A percentile compares a stretch with the other conserved stretches of the same genome.
These are phyloP conservation scores for Ctenopoma multispine DNA, from an alignment of 2,797 vertebrate genomes.

Conservation along the genomic window DNA sequence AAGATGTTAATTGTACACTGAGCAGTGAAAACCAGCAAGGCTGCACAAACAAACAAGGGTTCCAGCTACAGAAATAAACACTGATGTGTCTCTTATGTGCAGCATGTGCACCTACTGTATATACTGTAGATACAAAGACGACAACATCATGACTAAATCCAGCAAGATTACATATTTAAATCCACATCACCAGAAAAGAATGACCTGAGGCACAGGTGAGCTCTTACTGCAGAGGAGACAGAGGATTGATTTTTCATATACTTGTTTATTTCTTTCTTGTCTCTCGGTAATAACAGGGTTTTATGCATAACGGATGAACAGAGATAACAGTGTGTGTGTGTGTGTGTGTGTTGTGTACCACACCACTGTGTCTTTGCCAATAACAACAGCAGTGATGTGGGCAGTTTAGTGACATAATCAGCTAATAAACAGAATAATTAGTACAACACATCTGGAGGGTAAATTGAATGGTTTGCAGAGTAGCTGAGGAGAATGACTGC, in stretches of 20 bases:
- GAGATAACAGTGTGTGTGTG: not conserved
- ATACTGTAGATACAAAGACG: not conserved
- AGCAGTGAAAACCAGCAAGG: slow-evolving; percentile 10
- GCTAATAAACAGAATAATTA: slow-evolving; percentile 69
- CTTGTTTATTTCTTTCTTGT: not conserved
- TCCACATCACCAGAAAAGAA: slow-evolving; percentile 27
- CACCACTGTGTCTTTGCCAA: slow-evolving; percentile 25
- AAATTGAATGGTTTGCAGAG: slow-evolving; percentile 61
- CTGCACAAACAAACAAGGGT: slow-evolving; percentile 10
- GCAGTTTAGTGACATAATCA: slow-evolving; percentile 61
- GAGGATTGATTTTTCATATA: slow-evolving; percentile 25
- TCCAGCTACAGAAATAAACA: not conserved
- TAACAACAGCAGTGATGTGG: slow-evolving; percentile 42
- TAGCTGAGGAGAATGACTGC: slow-evolving; percentile 44
- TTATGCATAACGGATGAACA: not conserved
- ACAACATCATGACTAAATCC: slow-evolving; percentile 8
- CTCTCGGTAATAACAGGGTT: not conserved
- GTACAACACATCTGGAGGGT: slow-evolving; percentile 68
- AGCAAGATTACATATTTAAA: slow-evolving; percentile 43
- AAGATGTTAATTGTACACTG: not conserved
- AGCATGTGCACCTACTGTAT: not conserved
- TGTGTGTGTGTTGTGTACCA: not conserved
- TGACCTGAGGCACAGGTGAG: slow-evolving; percentile 27
- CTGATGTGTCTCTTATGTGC: not conserved
- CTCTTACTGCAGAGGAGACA: slow-evolving; percentile 2